Conservation (phyloP, 2,113 vertebrate genomes). For the Ammodramus savannarum region DNA sequence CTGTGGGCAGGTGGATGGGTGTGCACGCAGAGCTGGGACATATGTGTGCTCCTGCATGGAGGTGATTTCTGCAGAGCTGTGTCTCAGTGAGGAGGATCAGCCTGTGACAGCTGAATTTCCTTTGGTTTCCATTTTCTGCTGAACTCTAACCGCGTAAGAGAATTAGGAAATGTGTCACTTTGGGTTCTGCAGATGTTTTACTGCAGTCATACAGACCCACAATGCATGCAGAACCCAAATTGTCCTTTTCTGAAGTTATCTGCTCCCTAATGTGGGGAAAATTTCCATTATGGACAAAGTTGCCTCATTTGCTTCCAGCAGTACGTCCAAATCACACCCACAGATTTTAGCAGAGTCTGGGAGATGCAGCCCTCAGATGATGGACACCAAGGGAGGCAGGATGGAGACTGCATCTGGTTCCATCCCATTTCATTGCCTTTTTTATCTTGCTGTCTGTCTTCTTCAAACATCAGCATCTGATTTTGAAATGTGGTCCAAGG, state of each 20-base stretch:
- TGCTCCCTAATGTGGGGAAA: not conserved
- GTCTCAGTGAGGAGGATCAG: not conserved
- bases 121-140: not conserved
- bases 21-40: not conserved
- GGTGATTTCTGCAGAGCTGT: not conserved
- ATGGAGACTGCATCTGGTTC: not conserved
- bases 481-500: not conserved
- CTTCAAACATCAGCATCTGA: not conserved
- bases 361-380: not conserved
- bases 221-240: not conserved
- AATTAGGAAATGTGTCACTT: accelerated
- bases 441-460: not conserved
- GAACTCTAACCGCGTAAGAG: not conserved
- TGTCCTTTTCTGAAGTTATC: not conserved
- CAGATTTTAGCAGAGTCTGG: not conserved
- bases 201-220: not conserved
- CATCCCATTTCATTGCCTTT: not conserved
- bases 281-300: not conserved
- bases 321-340: accelerated
- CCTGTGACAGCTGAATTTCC: not conserved
- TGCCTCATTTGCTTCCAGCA: not conserved
- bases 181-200: not conserved
- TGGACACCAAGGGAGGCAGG: not conserved
- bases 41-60: not conserved
- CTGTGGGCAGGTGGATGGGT: not conserved